Evolutionary conservation across 2,888 invertebrate genomes (phyloP).

Genomic region (Apoda limacodes): DNA sequence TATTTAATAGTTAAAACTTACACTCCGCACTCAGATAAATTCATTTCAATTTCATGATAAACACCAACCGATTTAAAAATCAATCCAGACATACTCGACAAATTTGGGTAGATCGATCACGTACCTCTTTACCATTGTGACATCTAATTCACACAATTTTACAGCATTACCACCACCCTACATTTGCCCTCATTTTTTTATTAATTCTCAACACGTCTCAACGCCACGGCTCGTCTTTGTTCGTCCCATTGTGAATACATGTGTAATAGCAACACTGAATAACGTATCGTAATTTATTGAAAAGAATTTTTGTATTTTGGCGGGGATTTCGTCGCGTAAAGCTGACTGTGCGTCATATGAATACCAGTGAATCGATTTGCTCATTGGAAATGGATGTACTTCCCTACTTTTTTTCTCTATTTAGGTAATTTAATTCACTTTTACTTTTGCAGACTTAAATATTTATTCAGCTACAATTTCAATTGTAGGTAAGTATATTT

Average conservation of each 20-base stretch:
- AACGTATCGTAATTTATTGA: constrained; percentile 31
- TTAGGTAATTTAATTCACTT: too few species aligned
- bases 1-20: too few species aligned
- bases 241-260: constrained; percentile 54
- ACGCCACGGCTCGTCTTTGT: constrained; percentile 37
- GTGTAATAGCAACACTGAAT: constrained; percentile 43
- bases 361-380: neutral
- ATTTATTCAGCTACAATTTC: too few species aligned
- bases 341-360: constrained; percentile 24
- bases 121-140: constrained; percentile 50
- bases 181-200: constrained; percentile 49
- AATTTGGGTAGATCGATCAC: constrained; percentile 49
- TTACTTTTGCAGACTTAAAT: too few species aligned
- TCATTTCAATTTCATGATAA: too few species aligned
- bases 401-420: too few species aligned
- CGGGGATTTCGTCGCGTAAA: constrained; percentile 23
- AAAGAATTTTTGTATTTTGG: constrained; percentile 38
- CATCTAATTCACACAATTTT: constrained; percentile 42
- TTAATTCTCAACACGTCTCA: constrained; percentile 58
- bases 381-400: too few species aligned
- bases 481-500: too few species aligned
- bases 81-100: constrained; percentile 31
- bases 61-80: constrained; percentile 23
- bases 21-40: too few species aligned
- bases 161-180: constrained; percentile 44